Evolutionary conservation across 2,888 invertebrate species (phyloP).

Genomic region (Chelonus formosanus): DNA sequence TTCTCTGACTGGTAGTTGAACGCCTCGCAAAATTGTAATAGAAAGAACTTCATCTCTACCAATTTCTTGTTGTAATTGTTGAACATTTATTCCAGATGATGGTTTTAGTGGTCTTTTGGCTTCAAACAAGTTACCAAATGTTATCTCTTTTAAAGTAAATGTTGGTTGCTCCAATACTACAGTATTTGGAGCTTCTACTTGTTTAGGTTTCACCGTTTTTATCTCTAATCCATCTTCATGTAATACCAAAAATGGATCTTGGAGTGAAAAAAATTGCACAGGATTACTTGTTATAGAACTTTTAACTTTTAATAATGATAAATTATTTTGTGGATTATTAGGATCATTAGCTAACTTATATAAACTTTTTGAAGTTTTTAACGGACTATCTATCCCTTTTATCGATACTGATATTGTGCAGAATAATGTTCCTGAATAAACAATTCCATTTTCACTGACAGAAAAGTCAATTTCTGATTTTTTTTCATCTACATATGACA

Average conservation of each 20-base stretch:
- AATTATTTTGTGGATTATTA: slow-evolving; percentile 53
- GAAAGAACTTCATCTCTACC: slow-evolving; percentile 52
- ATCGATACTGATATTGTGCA: slow-evolving; percentile 52
- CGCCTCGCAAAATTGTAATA: slow-evolving; percentile 56
- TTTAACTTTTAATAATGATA: slow-evolving; percentile 41
- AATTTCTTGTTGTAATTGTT: slow-evolving; percentile 23
- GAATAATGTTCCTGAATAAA: slow-evolving; percentile 52
- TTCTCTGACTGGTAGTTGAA: slow-evolving; percentile 61
- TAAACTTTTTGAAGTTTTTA: slow-evolving; percentile 37
- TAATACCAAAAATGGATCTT: slow-evolving; percentile 44
- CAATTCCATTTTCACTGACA: slow-evolving; percentile 46
- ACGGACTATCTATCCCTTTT: slow-evolving; percentile 30
- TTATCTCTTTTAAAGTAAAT: slow-evolving; percentile 53
- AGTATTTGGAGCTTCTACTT: slow-evolving; percentile 44
- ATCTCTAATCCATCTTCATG: neutral
- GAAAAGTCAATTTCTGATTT: slow-evolving; percentile 57
- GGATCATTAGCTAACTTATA: slow-evolving; percentile 52
- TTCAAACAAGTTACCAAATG: slow-evolving; percentile 52
- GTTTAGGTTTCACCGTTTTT: slow-evolving; percentile 23
- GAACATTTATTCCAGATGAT: slow-evolving; percentile 40
- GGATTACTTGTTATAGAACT: slow-evolving; percentile 29
- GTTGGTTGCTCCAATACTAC: slow-evolving; percentile 54
- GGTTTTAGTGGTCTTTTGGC: slow-evolving; percentile 50
- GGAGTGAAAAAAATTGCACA: slow-evolving; percentile 51
- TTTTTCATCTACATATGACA: slow-evolving; percentile 46